phyloP scores from a whole-genome alignment of 1,140 invertebrate genomes.

The Papilio glaucus region DNA sequence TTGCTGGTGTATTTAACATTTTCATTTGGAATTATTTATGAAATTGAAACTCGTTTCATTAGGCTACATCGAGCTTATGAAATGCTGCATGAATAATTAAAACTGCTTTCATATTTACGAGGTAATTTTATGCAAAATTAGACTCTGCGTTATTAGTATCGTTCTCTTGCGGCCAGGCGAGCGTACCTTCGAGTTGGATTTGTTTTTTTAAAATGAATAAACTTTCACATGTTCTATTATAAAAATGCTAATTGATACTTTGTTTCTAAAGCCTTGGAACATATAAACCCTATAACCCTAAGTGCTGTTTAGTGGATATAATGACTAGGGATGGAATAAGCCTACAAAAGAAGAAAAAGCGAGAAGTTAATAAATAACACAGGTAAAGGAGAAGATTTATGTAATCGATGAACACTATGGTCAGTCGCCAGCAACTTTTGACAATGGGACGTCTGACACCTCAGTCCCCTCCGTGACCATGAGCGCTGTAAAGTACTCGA shows the following conservation, averaged over 20 bases:
- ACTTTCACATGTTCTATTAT: background rate
- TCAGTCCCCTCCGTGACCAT: too few species aligned
- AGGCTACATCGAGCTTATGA: constrained; percentile 39
- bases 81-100: constrained; percentile 44
- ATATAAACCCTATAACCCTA: background rate
- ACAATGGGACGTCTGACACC: too few species aligned
- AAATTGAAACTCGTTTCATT: constrained; percentile 47
- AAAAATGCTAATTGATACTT: background rate
- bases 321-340: too few species aligned
- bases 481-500: too few species aligned
- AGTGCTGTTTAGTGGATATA: too few species aligned
- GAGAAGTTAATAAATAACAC: too few species aligned
- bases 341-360: too few species aligned
- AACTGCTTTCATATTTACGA: constrained; percentile 21
- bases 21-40: constrained; percentile 45
- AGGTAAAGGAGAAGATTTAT: too few species aligned
- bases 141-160: constrained; percentile 1
- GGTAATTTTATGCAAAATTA: constrained; percentile 36
- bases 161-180: background rate
- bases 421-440: too few species aligned
- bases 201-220: background rate
- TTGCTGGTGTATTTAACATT: constrained; percentile 41
- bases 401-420: too few species aligned
- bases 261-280: background rate
- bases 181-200: background rate